Evolutionary conservation across 2,888 invertebrate genomes (phyloP), one percentile per base, ranked within the genome.

Genomic region (Pyrgus malvae): DNA sequence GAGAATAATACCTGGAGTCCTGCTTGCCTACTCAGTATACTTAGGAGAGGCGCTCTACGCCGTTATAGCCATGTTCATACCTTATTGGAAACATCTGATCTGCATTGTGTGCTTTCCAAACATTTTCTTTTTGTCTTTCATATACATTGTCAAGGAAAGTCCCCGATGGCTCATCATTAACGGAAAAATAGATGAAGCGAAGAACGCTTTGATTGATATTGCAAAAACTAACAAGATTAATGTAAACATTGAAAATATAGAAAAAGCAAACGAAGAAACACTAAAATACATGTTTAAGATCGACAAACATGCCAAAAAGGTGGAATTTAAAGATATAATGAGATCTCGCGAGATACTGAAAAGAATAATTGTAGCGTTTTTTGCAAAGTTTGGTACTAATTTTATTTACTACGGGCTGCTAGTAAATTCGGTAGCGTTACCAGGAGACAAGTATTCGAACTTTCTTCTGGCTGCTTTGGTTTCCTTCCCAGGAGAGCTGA

Each of bases 331-430:
- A 40, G 70, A 75, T 5, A 72, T 83, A 5, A 69, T 85, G 9
- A 70, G 57, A 1, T 86, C 83, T 0, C 78, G 62, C 64, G 76
- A 74, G 48, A 79, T 85, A 19, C 16, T 80, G 16, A 78, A 76
- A 40, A 68, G 87, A 16, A 44, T 83, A 1, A 5, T 78, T 0
- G 78, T 83, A 0, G 68, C 68, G 0, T 64, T 67, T 1, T 56
- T 72, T 1, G 75, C 74, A 40, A 68, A 83, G 42, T 85, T 85
- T 53, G 78, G 83, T 0, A 70, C 75, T 0, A 78, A 69, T 16
- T 88, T 87, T 45, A 80, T 86, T 6, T 88, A 87, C 58, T 85
- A 82, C 46, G 86, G 87, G 0, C 48, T 88, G 54, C 75, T 84
- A 70, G 68, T 84, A 16, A 83, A 85, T 56, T 82, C 85, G 0